Percentiles rank a stretch among this genome's conserved stretches.
Conservation (phyloP, 1,140 invertebrate genomes). For the Oppia nitens region DNA sequence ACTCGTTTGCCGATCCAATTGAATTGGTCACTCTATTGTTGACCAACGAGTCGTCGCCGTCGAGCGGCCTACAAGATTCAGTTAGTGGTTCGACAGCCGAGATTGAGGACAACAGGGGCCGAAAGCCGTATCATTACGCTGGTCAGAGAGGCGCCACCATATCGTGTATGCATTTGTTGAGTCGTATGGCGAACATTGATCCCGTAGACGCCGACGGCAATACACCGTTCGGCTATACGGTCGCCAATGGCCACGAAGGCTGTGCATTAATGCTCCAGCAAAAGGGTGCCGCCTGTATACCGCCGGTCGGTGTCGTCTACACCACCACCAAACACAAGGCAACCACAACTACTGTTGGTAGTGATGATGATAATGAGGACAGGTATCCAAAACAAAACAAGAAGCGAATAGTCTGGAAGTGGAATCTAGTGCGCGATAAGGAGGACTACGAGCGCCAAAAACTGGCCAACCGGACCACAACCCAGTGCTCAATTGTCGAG, state of each 20-base stretch:
- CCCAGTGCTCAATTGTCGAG: conserved; percentile 11
- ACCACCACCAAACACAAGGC: neutral
- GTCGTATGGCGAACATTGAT: conserved; percentile 27
- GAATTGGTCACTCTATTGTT: conserved; percentile 28
- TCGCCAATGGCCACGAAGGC: conserved; percentile 31
- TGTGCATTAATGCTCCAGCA: conserved; percentile 33
- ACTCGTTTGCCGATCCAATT: conserved; percentile 29
- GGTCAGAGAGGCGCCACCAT: conserved; percentile 34
- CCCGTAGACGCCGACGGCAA: conserved; percentile 31
- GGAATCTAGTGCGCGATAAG: neutral
- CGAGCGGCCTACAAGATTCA: conserved; percentile 21
- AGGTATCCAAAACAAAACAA: neutral
- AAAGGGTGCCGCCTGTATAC: conserved; percentile 23
- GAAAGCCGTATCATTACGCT: conserved; percentile 33
- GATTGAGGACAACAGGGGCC: conserved; percentile 27
- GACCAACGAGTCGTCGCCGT: neutral
- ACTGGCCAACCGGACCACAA: neutral
- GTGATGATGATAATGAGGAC: no score
- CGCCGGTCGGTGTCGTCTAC: neutral
- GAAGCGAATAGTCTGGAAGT: neutral
- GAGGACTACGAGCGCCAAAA: neutral
- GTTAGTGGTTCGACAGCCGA: conserved; percentile 28
- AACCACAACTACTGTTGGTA: no score
- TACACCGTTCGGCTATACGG: conserved; percentile 34
- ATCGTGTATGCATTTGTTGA: conserved; percentile 29